Conservation (phyloP, 2,888 invertebrate genomes). For the Sminthurides aquaticus region DNA sequence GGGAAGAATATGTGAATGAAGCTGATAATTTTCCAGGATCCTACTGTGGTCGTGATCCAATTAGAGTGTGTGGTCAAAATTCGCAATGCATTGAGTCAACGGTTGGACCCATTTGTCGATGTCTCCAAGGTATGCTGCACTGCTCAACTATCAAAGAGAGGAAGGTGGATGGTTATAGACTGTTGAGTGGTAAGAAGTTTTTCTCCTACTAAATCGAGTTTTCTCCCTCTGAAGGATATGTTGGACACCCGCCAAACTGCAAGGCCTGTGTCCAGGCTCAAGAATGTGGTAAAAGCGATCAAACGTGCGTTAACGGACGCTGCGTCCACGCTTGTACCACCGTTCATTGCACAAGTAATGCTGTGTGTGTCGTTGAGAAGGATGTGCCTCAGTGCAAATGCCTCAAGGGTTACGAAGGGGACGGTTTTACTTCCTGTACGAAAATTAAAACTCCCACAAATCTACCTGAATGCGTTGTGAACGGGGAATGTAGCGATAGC, state of each 20-base stretch:
- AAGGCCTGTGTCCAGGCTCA: slow-evolving; percentile 40
- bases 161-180: too few species aligned
- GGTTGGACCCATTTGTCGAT: slow-evolving; percentile 37
- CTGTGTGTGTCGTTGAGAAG: slow-evolving; percentile 42
- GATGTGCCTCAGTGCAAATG: slow-evolving; percentile 37
- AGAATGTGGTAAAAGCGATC: slow-evolving; percentile 42
- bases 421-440: slow-evolving; percentile 34
- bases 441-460: slow-evolving; percentile 40
- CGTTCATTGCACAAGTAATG: slow-evolving; percentile 38
- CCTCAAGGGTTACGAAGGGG: slow-evolving; percentile 39
- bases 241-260: slow-evolving; percentile 42
- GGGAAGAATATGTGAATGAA: too few species aligned
- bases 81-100: slow-evolving; percentile 42
- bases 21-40: slow-evolving; percentile 36
- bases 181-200: too few species aligned
- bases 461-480: slow-evolving; percentile 30
- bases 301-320: slow-evolving; percentile 41
- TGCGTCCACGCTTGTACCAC: slow-evolving; percentile 43
- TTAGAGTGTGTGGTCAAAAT: slow-evolving; percentile 42
- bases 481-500: slow-evolving; percentile 11
- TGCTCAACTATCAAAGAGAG: too few species aligned
- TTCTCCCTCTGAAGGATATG: slow-evolving; percentile 28
- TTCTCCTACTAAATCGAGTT: too few species aligned
- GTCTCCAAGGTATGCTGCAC: slow-evolving; percentile 20
- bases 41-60: slow-evolving; percentile 42